These are phyloP conservation scores for Rhagonycha lutea DNA, from an alignment of 2,888 invertebrate species.

Conservation along the genomic window DNA sequence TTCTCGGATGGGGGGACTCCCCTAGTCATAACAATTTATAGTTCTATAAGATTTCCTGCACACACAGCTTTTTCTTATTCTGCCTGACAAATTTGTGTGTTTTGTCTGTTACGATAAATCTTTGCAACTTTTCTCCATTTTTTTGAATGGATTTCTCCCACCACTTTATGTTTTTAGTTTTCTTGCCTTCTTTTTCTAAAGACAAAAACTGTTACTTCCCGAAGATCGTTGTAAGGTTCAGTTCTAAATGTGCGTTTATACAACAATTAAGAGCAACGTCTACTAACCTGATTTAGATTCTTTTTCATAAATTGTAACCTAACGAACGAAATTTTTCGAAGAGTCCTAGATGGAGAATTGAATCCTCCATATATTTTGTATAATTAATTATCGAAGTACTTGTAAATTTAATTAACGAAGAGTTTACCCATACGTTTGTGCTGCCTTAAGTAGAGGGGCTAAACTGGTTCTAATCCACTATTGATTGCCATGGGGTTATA, in stretches of 20 bases:
- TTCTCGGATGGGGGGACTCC: background rate
- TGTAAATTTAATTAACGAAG: too few species aligned
- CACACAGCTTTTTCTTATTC: background rate
- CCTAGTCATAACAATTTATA: background rate
- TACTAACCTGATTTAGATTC: background rate
- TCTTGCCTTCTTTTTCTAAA: background rate
- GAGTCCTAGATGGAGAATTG: too few species aligned
- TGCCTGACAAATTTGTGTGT: background rate
- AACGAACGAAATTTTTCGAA: too few species aligned
- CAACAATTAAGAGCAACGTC: background rate
- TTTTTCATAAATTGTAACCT: too few species aligned
- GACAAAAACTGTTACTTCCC: background rate
- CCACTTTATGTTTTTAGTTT: background rate
- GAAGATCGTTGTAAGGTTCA: background rate
- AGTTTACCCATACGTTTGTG: too few species aligned
- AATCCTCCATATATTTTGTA: too few species aligned
- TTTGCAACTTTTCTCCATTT: background rate
- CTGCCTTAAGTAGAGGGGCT: too few species aligned
- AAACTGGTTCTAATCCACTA: too few species aligned
- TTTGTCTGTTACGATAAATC: background rate
- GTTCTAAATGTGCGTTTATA: background rate
- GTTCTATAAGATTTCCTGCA: background rate
- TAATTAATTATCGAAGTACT: too few species aligned
- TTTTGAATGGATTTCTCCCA: background rate
- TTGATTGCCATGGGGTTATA: too few species aligned